Evolutionary conservation across 1,140 invertebrate genomes (phyloP), one percentile per base, ranked within the genome.

Genomic region (Caenorhabditis brenneri): DNA sequence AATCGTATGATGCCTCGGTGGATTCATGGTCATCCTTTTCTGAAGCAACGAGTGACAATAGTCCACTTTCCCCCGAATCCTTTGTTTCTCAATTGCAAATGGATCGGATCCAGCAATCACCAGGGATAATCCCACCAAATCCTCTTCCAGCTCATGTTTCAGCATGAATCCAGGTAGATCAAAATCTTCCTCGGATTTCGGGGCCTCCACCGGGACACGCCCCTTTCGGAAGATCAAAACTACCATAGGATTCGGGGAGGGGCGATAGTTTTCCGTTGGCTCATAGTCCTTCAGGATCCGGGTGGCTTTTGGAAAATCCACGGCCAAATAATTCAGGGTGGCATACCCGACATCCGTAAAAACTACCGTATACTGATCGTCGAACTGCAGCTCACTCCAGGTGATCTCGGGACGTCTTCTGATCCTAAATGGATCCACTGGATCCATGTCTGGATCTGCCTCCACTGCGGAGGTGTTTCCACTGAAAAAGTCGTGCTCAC

Each of bases 11-110:
- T 74, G 33, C 48, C 81, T n/a, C 51, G 51, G 65, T 27, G 27
- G 49, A 55, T 74, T 39, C 4, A 15, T 19, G 16, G 29, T 49
- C 42, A 81, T 27, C 90, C 89, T 90, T 55, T 87, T 85, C 46
- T 87, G 86, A n/a, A 90, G 55, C 24, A 90, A 80, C 53, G 88
- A 87, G 78, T 90, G 89, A 65, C 89, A 90, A 78, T 90, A 91
- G 80, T 90, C 89, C n/a, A 88, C 86, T 19, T 60, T 81, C 39
- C 89, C 87, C 24, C 80, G n/a, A 12, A 90, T 10, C 51, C 89
- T 29, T 31, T 90, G 88, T 51, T 84, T 74, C 83, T 90, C 89
- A n/a, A 90, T 90, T 27, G 88, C 84, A 65, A 86, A 90, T n/a
- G 89, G 88, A 86, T 90, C 89, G 27, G 85, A 65, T 19, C 58